Percentiles rank a stretch among this genome's conserved stretches.
phyloP scores from a whole-genome alignment of 1,140 invertebrate genomes.

The Lepidurus arcticus region DNA sequence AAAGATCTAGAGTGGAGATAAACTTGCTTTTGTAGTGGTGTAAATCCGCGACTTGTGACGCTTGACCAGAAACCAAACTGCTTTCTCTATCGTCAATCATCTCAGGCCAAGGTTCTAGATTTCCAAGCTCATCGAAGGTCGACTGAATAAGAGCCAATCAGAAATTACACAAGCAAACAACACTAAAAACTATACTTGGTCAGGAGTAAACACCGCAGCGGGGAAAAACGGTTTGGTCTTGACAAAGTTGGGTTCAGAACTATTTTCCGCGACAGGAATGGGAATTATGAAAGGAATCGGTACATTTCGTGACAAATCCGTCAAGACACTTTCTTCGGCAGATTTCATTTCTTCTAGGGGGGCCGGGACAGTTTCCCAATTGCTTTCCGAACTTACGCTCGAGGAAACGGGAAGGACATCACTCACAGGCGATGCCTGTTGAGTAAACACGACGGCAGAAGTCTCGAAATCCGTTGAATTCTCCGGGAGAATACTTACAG shows the following conservation, averaged over 20 bases:
- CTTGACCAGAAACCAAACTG: not conserved
- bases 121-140: not conserved
- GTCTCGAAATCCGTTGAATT: not conserved
- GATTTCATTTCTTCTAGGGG: not conserved
- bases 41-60: not conserved
- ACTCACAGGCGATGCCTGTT: not conserved
- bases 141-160: not conserved
- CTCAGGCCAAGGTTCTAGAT: not conserved
- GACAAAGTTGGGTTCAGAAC: not conserved
- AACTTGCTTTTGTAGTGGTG: slow-evolving; percentile 1
- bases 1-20: not conserved
- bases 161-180: not conserved
- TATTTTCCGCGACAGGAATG: not conserved
- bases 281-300: slow-evolving; percentile 13
- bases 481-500: not conserved
- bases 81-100: not conserved
- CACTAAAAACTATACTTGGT: not conserved
- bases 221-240: not conserved
- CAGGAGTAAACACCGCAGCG: not conserved
- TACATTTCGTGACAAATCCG: not conserved
- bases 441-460: not conserved
- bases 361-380: slow-evolving; percentile 2
- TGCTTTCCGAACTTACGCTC: not conserved
- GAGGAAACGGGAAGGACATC: not conserved
- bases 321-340: not conserved